These are phyloP conservation scores for Scaptomyza caliginosa DNA, from an alignment of 2,888 invertebrate species.

Conservation along the genomic window DNA sequence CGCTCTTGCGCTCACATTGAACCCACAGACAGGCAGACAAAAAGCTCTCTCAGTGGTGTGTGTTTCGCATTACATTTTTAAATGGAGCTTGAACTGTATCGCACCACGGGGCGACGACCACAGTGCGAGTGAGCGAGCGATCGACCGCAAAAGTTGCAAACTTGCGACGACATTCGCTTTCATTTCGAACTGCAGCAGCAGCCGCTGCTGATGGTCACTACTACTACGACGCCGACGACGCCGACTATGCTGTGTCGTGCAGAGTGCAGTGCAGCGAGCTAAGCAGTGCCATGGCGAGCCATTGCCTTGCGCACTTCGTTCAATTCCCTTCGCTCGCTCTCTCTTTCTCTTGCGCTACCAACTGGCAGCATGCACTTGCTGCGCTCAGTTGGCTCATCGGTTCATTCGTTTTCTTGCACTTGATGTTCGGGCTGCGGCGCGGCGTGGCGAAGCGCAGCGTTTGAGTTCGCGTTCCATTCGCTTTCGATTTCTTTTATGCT, in stretches of 20 bases:
- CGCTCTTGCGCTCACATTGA: slow-evolving; percentile 28
- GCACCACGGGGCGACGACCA: slow-evolving; percentile 60
- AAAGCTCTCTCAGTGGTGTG: slow-evolving; percentile 4
- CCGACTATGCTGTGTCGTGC: slow-evolving; percentile 57
- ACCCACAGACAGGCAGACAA: slow-evolving; percentile 23
- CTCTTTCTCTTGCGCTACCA: neutral
- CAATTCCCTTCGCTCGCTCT: slow-evolving; percentile 12
- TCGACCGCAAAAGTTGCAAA: slow-evolving; percentile 25
- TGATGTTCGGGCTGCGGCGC: slow-evolving; percentile 51
- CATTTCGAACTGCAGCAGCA: slow-evolving; percentile 60
- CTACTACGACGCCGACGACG: slow-evolving; percentile 7
- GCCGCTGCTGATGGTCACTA: slow-evolving; percentile 28
- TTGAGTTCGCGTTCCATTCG: slow-evolving; percentile 53
- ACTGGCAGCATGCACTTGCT: slow-evolving; percentile 46
- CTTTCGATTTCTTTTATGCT: slow-evolving; percentile 78
- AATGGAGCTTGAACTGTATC: slow-evolving; percentile 74
- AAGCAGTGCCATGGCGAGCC: slow-evolving; percentile 45
- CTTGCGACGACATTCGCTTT: slow-evolving; percentile 71
- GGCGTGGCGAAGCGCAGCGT: neutral
- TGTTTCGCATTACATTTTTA: slow-evolving; percentile 44
- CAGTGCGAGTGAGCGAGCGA: slow-evolving; percentile 28
- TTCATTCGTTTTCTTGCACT: slow-evolving; percentile 74
- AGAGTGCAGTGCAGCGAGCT: slow-evolving; percentile 33
- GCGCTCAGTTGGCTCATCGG: slow-evolving; percentile 36
- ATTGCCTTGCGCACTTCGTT: slow-evolving; percentile 61